Conservation (phyloP, 2,888 invertebrate genomes). For the Elgonia sp. region DNA sequence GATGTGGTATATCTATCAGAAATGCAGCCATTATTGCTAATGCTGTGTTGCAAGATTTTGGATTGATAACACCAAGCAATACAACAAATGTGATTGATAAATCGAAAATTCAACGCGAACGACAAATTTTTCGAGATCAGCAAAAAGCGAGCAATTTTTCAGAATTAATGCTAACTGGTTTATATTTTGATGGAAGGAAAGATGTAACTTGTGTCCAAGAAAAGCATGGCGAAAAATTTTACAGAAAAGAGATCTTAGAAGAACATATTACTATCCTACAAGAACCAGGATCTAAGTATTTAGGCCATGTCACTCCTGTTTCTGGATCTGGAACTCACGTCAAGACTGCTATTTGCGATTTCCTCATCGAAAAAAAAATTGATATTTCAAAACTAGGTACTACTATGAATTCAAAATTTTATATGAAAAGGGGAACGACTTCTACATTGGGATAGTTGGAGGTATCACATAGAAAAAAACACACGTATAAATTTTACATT, state of each 20-base stretch:
- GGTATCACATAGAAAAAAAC: no score
- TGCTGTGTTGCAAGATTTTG: slow-evolving; percentile 39
- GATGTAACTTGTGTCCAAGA: slow-evolving; percentile 37
- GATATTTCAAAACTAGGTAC: slow-evolving; percentile 20
- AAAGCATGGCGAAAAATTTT: slow-evolving; percentile 8
- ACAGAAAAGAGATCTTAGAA: slow-evolving; percentile 25
- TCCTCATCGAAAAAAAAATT: slow-evolving; percentile 27
- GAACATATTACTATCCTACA: slow-evolving; percentile 28
- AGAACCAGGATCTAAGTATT: slow-evolving; percentile 38
- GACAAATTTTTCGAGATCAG: slow-evolving; percentile 32
- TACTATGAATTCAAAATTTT: no score
- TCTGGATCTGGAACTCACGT: slow-evolving; percentile 18
- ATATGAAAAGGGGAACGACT: no score
- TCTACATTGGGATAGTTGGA: no score
- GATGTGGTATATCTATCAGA: slow-evolving; percentile 32
- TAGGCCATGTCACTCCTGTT: slow-evolving; percentile 33
- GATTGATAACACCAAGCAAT: slow-evolving; percentile 39
- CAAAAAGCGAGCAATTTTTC: not conserved
- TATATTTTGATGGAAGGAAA: slow-evolving; percentile 58
- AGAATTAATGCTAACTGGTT: not conserved
- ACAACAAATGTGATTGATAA: slow-evolving; percentile 38
- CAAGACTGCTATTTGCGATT: slow-evolving; percentile 14
- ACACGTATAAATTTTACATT: no score
- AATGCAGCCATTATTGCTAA: slow-evolving; percentile 34
- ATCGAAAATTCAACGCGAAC: slow-evolving; percentile 47